These are phyloP conservation scores for Drosophila burlai DNA, from an alignment of 1,140 invertebrate species.

Conservation along the genomic window DNA sequence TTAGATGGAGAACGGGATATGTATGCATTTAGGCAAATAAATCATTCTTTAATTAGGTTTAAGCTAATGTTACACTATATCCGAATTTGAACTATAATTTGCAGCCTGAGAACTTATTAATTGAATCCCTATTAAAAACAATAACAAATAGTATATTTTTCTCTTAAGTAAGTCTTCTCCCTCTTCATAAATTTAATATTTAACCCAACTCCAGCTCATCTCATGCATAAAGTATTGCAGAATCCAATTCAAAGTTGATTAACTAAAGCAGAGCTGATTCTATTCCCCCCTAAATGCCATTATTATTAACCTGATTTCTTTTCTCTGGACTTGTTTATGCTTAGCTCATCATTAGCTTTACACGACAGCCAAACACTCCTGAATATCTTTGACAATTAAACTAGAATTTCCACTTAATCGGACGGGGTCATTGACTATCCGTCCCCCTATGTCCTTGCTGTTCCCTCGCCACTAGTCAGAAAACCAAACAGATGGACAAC, in stretches of 20 bases:
- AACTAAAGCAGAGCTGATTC: neutral
- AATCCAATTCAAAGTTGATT: neutral
- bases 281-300: neutral
- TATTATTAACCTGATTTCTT: slow-evolving; percentile 15
- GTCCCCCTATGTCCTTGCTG: neutral
- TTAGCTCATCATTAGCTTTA: slow-evolving; percentile 4
- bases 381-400: slow-evolving; percentile 21
- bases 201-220: neutral
- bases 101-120: neutral
- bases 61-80: too few relatives aligned
- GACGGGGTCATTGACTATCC: slow-evolving; percentile 7
- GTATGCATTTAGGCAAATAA: neutral
- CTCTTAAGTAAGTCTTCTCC: too few relatives aligned
- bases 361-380: slow-evolving; percentile 9
- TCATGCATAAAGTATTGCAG: neutral
- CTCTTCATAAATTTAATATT: too few relatives aligned
- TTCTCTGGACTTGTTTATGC: slow-evolving; percentile 4
- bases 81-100: neutral
- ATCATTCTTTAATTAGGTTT: too few relatives aligned
- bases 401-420: slow-evolving; percentile 42
- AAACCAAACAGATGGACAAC: slow-evolving; percentile 39
- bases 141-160: too few relatives aligned
- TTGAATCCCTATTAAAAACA: neutral
- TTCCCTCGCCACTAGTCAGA: neutral
- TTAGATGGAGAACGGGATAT: neutral